Evolutionary conservation across 2,888 invertebrate species (phyloP).

Genomic region (Ceriagrion tenellum): DNA sequence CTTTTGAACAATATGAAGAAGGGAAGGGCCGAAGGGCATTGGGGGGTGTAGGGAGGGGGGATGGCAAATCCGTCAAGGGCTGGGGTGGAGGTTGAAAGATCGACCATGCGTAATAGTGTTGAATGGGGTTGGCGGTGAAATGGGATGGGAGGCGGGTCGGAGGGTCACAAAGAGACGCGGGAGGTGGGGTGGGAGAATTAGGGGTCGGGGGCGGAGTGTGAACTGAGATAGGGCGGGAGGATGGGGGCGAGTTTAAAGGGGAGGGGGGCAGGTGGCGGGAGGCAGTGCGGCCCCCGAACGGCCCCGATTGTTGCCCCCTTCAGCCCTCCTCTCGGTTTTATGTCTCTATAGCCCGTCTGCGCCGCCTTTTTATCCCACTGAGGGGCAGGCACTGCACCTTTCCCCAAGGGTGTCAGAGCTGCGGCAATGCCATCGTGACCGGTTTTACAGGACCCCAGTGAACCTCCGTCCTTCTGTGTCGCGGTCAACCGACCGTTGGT

Average conservation of each 20-base stretch:
- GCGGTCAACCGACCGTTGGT: conserved; percentile 67
- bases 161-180: not conserved
- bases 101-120: conserved; percentile 52
- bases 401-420: conserved; percentile 51
- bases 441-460: conserved; percentile 64
- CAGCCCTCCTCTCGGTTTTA: not conserved
- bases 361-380: conserved; percentile 45
- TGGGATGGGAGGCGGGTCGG: not conserved
- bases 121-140: conserved; percentile 6
- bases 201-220: not conserved
- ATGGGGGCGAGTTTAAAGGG: not conserved
- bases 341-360: conserved; percentile 52
- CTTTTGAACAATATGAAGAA: not conserved
- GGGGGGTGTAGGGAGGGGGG: not conserved
- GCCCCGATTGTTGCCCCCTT: conserved; percentile 20
- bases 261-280: not conserved
- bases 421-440: conserved; percentile 36
- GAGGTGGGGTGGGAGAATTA: not conserved
- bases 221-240: not conserved
- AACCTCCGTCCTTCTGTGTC: conserved; percentile 55
- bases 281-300: not conserved
- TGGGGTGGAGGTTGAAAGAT: conserved; percentile 16
- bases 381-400: conserved; percentile 38
- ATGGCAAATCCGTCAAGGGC: not conserved
- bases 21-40: not conserved